Percentiles rank a stretch among this genome's conserved stretches.
phyloP scores from a whole-genome alignment of 2,797 vertebrate genomes.

The Chiloscyllium punctatum region DNA sequence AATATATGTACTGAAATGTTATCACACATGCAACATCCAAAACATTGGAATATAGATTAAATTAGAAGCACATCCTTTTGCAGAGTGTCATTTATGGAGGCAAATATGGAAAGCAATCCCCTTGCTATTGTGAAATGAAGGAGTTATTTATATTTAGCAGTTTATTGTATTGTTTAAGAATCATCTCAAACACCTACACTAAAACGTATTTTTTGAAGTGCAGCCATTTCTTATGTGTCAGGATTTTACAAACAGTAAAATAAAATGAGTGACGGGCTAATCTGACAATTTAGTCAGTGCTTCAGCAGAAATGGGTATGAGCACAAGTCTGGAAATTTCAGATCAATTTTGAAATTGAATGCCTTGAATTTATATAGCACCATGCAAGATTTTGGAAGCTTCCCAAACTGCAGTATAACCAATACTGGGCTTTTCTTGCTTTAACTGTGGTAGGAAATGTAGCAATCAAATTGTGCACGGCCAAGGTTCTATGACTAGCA shows the following conservation, averaged over 20 bases:
- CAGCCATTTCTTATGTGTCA: too few species aligned
- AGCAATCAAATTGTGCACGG: background rate
- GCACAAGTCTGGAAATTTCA: background rate
- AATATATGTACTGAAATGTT: background rate
- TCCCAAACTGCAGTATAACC: background rate
- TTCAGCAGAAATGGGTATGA: too few species aligned
- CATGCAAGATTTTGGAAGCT: background rate
- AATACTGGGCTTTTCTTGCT: background rate
- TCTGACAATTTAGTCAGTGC: background rate
- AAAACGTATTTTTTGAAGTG: too few species aligned
- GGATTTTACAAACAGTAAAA: background rate
- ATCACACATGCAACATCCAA: background rate
- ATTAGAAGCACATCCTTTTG: background rate
- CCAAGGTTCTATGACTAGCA: background rate
- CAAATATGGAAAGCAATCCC: background rate
- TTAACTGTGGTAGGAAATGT: background rate
- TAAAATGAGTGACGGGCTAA: background rate
- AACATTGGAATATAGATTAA: background rate
- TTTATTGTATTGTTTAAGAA: background rate
- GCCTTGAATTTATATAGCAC: background rate
- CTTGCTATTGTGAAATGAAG: background rate
- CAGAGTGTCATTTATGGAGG: background rate
- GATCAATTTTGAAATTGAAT: background rate
- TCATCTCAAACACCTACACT: too few species aligned
- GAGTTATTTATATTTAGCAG: background rate